Evolutionary conservation across 2,888 invertebrate species (phyloP).

Genomic region (Pristionchus maxplancki): DNA sequence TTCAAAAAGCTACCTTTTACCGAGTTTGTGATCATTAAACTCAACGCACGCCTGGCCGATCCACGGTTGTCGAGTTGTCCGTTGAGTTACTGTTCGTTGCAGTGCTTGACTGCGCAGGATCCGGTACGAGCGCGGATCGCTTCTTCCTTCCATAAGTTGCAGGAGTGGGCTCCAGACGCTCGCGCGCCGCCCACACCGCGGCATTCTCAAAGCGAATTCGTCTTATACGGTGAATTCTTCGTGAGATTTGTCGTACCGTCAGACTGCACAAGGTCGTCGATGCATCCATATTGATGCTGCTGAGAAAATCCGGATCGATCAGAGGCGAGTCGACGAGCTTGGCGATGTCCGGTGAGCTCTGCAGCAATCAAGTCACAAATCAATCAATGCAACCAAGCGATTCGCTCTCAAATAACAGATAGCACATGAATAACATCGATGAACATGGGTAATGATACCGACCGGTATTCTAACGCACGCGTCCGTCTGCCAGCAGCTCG

Average conservation of each 20-base stretch:
- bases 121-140: neutral
- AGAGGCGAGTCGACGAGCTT: neutral
- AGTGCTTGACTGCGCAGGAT: too few relatives aligned
- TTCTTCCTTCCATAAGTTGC: neutral
- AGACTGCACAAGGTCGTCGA: neutral
- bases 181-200: neutral
- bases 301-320: neutral
- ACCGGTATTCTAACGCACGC: neutral
- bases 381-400: too few relatives aligned
- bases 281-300: neutral
- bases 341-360: neutral
- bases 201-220: neutral
- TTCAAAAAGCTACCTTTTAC: neutral
- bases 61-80: neutral
- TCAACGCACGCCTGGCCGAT: neutral
- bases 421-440: too few relatives aligned
- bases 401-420: too few relatives aligned
- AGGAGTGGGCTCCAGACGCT: neutral
- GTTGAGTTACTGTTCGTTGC: neutral
- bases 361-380: neutral
- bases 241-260: neutral
- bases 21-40: neutral
- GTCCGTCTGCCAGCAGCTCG: neutral
- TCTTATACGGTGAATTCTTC: too few relatives aligned
- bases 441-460: neutral